Evolutionary conservation across 2,113 vertebrate species (phyloP).

Genomic region (Cyprinodon variegatus): DNA sequence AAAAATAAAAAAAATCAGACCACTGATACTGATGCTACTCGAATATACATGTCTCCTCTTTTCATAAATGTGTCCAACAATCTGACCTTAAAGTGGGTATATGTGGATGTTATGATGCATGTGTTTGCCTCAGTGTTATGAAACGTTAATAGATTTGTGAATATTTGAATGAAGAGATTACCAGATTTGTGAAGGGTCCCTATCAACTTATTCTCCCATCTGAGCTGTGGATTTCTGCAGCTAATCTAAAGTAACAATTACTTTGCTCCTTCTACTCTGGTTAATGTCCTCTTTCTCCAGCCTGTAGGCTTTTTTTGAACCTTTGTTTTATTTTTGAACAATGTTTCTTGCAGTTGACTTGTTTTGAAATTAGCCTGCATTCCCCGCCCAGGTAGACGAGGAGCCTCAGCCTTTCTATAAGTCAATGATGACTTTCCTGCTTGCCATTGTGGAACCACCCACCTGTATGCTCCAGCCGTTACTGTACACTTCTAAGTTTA

Average conservation of each 20-base stretch:
- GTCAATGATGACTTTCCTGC: background rate
- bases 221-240: too few relatives aligned
- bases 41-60: constrained; percentile 22
- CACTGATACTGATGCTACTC: constrained; percentile 37
- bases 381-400: background rate
- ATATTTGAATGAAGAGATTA: too few relatives aligned
- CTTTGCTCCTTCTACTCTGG: too few relatives aligned
- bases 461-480: background rate
- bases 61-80: background rate
- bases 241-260: too few relatives aligned
- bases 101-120: constrained; percentile 9
- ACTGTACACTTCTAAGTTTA: background rate
- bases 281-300: too few relatives aligned
- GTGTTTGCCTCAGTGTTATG: constrained; percentile 18
- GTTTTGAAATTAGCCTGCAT: background rate
- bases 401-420: background rate
- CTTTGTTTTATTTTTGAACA: background rate
- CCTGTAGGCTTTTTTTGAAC: too few relatives aligned
- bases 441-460: background rate
- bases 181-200: too few relatives aligned
- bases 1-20: constrained; percentile 27
- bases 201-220: too few relatives aligned
- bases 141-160: background rate
- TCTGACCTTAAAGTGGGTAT: constrained; percentile 35
- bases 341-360: background rate